Evolutionary conservation across 2,888 invertebrate species (phyloP).

Genomic region (Ophonus ardosiacus): DNA sequence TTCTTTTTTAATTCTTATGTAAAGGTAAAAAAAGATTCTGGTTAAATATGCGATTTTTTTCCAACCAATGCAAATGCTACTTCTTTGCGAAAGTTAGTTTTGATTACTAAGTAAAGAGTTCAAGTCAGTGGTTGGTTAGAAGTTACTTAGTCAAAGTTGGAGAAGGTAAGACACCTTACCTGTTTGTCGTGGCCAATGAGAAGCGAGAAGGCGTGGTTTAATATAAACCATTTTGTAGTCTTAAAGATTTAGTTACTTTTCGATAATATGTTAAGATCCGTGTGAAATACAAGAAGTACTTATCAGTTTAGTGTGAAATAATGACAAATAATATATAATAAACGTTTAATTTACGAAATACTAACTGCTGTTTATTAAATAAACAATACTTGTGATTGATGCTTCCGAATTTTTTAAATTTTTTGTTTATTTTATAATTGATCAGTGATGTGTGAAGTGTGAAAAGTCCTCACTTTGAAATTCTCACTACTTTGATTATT

Average conservation of each 20-base stretch:
- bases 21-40: constrained; percentile 23
- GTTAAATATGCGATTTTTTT: constrained; percentile 39
- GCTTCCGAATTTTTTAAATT: constrained; percentile 55
- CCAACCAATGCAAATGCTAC: constrained; percentile 58
- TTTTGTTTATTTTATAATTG: constrained; percentile 54
- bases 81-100: constrained; percentile 43
- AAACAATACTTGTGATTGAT: constrained; percentile 63
- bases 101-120: constrained; percentile 36
- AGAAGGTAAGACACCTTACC: constrained; percentile 64
- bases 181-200: constrained; percentile 69
- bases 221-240: constrained; percentile 70
- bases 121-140: constrained; percentile 1
- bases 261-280: constrained; percentile 74
- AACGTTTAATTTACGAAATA: constrained; percentile 75
- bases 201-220: constrained; percentile 70
- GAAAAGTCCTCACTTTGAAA: background rate
- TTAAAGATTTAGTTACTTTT: constrained; percentile 72
- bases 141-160: constrained; percentile 52
- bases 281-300: constrained; percentile 74
- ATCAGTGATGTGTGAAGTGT: constrained; percentile 18
- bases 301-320: constrained; percentile 76
- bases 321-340: constrained; percentile 75
- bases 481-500: background rate
- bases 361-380: constrained; percentile 66
- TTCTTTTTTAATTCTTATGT: background rate